Percentiles rank a stretch among this genome's conserved stretches.
Evolutionary conservation across 2,888 invertebrate species (phyloP).

Genomic region (Sclerodermus sp.): DNA sequence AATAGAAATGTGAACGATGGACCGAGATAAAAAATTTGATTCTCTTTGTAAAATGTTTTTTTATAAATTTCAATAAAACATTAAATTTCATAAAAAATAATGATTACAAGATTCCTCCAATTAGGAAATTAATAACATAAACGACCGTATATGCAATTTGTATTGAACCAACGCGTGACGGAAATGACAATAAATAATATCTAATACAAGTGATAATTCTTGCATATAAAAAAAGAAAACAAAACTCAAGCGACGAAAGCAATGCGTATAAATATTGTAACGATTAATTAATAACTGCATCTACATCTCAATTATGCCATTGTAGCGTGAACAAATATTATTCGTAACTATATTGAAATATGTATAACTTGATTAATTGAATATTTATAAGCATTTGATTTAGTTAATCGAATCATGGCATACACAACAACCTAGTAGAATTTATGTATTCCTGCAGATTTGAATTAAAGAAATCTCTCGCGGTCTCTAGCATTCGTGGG

Average conservation of each 20-base stretch:
- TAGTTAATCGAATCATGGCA: conserved; percentile 28
- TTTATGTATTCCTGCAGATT: no score
- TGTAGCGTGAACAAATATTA: conserved; percentile 39
- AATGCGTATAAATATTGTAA: conserved; percentile 40
- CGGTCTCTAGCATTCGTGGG: no score
- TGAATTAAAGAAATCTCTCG: no score
- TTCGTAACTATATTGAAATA: conserved; percentile 41
- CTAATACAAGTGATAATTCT: conserved; percentile 30
- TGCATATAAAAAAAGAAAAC: conserved; percentile 24
- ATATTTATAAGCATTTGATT: conserved; percentile 41
- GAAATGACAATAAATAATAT: conserved; percentile 45
- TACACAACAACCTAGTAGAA: no score
- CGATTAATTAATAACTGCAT: conserved; percentile 39
- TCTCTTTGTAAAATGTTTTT: no score
- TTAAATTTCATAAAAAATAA: no score
- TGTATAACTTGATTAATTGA: conserved; percentile 43
- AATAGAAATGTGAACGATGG: no score
- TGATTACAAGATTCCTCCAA: no score
- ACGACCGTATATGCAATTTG: conserved; percentile 29
- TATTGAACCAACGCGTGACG: conserved; percentile 28
- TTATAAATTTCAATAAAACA: no score
- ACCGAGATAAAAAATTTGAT: no score
- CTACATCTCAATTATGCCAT: conserved; percentile 36
- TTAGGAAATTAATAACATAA: neutral
- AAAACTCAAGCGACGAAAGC: conserved; percentile 39